Conservation (phyloP, 1,140 invertebrate species). For the Piezodorus guildinii region DNA sequence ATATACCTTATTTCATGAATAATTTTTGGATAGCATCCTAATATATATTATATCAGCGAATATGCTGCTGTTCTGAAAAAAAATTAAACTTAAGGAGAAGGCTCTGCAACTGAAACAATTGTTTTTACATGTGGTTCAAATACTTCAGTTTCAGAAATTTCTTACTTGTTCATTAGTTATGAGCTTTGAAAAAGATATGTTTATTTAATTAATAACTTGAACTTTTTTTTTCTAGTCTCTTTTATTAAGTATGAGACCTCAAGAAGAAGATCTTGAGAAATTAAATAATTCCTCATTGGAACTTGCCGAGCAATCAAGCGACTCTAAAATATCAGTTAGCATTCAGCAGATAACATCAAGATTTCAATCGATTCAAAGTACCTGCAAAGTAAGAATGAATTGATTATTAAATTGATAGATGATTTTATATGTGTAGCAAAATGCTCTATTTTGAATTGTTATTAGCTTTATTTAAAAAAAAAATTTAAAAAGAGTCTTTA, state of each 20-base stretch:
- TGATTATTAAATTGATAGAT: neutral
- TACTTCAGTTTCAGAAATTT: no score
- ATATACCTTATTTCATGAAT: no score
- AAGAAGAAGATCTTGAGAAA: constrained; percentile 78
- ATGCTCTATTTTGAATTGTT: neutral
- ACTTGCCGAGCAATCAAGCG: constrained; percentile 69
- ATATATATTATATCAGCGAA: no score
- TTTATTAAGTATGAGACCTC: constrained; percentile 61
- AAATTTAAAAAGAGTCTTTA: no score
- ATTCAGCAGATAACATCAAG: constrained; percentile 83
- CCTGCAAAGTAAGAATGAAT: constrained; percentile 62
- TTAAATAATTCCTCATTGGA: constrained; percentile 80
- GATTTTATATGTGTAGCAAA: neutral
- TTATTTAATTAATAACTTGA: no score
- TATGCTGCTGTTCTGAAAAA: no score
- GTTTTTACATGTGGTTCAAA: no score
- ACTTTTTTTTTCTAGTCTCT: constrained; percentile 47
- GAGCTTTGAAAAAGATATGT: no score
- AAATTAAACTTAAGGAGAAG: no score
- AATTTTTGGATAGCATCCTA: no score
- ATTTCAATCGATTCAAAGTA: constrained; percentile 81
- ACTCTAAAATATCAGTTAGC: constrained; percentile 79
- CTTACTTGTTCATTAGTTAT: no score
- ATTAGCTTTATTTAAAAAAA: neutral
- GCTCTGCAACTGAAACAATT: no score